Conservation (phyloP, 2,113 vertebrate species). For the Platysternon megacephalum region DNA sequence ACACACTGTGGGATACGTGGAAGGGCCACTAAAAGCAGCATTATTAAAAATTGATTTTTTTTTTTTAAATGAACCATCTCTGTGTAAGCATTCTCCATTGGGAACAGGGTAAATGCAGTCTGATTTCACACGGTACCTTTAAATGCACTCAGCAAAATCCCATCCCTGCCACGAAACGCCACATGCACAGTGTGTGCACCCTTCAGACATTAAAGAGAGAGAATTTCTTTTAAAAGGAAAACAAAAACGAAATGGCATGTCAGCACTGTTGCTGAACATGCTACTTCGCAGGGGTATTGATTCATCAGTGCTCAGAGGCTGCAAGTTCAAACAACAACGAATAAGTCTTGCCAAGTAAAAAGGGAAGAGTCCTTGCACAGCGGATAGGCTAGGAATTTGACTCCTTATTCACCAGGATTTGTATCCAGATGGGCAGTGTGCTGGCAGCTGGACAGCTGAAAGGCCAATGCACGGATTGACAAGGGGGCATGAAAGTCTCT, state of each 20-base stretch:
- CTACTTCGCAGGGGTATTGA: background rate
- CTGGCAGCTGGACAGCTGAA: background rate
- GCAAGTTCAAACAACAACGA: background rate
- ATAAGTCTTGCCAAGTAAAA: background rate
- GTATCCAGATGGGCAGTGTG: background rate
- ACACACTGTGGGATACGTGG: background rate
- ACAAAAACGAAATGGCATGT: background rate
- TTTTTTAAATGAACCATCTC: background rate
- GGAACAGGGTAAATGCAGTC: background rate
- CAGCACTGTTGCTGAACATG: background rate
- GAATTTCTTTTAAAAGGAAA: background rate
- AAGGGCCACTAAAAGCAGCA: background rate
- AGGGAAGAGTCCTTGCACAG: background rate
- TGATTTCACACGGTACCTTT: background rate
- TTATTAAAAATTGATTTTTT: constrained; percentile 8
- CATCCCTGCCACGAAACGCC: background rate
- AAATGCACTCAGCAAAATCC: background rate
- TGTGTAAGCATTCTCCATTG: background rate
- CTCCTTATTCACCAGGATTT: background rate
- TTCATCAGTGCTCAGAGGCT: background rate
- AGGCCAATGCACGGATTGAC: background rate
- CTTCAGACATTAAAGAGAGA: background rate
- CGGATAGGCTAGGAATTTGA: background rate
- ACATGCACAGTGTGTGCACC: background rate
- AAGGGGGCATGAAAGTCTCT: background rate